Percentiles rank a stretch among this genome's conserved stretches.
Evolutionary conservation across 2,888 invertebrate genomes (phyloP).

Genomic region (Hydropsyche betteni): DNA sequence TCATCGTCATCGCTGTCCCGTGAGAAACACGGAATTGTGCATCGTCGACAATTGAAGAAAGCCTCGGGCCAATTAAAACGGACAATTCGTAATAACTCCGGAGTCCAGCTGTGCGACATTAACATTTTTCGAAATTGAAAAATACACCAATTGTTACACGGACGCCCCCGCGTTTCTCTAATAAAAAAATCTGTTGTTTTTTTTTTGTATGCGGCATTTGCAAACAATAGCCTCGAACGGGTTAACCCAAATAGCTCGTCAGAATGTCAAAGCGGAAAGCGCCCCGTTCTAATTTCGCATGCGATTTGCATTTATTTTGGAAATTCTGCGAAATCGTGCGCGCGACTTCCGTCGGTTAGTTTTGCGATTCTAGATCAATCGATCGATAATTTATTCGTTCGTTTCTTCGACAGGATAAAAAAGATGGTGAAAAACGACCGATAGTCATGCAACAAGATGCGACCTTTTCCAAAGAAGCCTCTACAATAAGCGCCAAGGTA

Average conservation of each 20-base stretch:
- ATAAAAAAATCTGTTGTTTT: no score
- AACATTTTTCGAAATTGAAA: no score
- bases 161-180: no score
- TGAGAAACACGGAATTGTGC: no score
- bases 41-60: constrained; percentile 10
- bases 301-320: constrained; percentile 13
- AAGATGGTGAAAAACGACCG: constrained; percentile 11
- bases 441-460: constrained; percentile 40
- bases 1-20: no score
- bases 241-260: constrained; percentile 6
- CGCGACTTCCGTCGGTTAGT: neutral
- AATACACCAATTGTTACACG: no score
- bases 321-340: constrained; percentile 6
- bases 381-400: no score
- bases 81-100: neutral
- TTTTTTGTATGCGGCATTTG: no score
- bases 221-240: neutral
- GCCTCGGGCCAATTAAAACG: constrained; percentile 3
- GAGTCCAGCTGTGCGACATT: no score
- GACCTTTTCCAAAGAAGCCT: constrained; percentile 39
- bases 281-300: constrained; percentile 3
- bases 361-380: no score
- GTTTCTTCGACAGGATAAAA: neutral
- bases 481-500: constrained; percentile 38
- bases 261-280: constrained; percentile 8